phyloP scores from a whole-genome alignment of 2,888 invertebrate genomes.

The Drosophila maculinotata region DNA sequence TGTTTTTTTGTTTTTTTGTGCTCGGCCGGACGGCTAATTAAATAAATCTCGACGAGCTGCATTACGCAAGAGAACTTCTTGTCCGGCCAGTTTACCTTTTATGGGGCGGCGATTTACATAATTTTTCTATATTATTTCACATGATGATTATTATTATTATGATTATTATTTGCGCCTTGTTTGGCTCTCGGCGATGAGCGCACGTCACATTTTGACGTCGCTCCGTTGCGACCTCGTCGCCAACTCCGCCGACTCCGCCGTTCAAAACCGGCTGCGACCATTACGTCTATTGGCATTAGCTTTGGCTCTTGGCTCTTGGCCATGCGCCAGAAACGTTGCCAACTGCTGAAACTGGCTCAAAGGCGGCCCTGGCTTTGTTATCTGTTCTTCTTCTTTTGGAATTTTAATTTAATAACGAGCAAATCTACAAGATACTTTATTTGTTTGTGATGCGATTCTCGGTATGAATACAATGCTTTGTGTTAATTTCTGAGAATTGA shows the following conservation, averaged over 20 bases:
- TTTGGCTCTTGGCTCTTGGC: slow-evolving; percentile 50
- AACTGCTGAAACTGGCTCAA: slow-evolving; percentile 40
- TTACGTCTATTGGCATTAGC: slow-evolving; percentile 40
- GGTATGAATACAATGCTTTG: slow-evolving; percentile 17
- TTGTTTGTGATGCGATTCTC: slow-evolving; percentile 16
- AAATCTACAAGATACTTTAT: slow-evolving; percentile 43
- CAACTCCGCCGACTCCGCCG: slow-evolving; percentile 13
- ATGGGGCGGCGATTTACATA: slow-evolving; percentile 65
- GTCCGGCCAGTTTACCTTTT: slow-evolving; percentile 59
- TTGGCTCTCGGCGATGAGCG: slow-evolving; percentile 47
- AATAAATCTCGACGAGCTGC: slow-evolving; percentile 41
- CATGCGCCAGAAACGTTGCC: slow-evolving; percentile 60
- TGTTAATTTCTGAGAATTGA: neutral
- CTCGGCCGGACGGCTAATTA: slow-evolving; percentile 48
- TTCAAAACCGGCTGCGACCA: slow-evolving; percentile 57
- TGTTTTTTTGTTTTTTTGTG: slow-evolving; percentile 17
- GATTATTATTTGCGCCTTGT: slow-evolving; percentile 58
- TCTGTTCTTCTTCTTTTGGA: slow-evolving; percentile 14
- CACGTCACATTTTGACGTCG: slow-evolving; percentile 43
- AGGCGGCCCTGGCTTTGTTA: slow-evolving; percentile 24
- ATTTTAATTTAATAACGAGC: slow-evolving; percentile 53
- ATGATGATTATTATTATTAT: slow-evolving; percentile 59
- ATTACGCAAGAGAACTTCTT: slow-evolving; percentile 56
- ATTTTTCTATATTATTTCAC: slow-evolving; percentile 68
- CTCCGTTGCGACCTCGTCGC: slow-evolving; percentile 26